These are phyloP conservation scores for Agrochola circellaris DNA, from an alignment of 2,888 invertebrate genomes.

Conservation along the genomic window DNA sequence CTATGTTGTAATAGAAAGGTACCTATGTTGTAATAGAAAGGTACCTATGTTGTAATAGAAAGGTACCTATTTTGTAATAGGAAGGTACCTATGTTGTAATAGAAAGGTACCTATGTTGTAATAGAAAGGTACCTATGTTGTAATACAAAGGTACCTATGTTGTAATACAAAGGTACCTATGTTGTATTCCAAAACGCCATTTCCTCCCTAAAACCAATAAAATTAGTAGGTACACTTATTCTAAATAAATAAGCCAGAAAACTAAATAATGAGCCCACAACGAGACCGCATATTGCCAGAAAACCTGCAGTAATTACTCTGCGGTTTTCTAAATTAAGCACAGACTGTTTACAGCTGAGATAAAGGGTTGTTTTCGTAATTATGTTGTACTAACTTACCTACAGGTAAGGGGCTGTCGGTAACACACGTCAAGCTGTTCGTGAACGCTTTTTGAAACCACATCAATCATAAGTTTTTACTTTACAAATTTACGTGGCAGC, in stretches of 20 bases:
- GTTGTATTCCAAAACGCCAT: neutral
- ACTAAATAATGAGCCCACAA: slow-evolving; percentile 18
- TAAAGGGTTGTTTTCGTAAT: slow-evolving; percentile 40
- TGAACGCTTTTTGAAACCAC: slow-evolving; percentile 30
- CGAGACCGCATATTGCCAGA: slow-evolving; percentile 20
- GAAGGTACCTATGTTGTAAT: no score
- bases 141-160: no score
- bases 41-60: no score
- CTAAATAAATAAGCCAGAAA: slow-evolving; percentile 9
- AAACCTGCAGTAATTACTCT: slow-evolving; percentile 50
- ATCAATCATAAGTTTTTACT: slow-evolving; percentile 36
- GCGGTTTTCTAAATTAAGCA: slow-evolving; percentile 45
- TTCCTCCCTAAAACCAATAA: neutral
- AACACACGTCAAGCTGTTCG: slow-evolving; percentile 1
- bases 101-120: no score
- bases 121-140: no score
- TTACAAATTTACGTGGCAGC: neutral
- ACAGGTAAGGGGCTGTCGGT: slow-evolving; percentile 36
- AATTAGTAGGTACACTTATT: neutral
- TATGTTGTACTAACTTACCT: slow-evolving; percentile 45
- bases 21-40: no score
- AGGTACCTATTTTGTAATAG: no score
- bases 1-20: no score
- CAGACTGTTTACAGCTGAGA: slow-evolving; percentile 13
- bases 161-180: no score